Evolutionary conservation across 64 coral and sea anemone species (phyloP), one percentile per base, ranked within the genome.

Genomic region (Stylophora pistillata): DNA sequence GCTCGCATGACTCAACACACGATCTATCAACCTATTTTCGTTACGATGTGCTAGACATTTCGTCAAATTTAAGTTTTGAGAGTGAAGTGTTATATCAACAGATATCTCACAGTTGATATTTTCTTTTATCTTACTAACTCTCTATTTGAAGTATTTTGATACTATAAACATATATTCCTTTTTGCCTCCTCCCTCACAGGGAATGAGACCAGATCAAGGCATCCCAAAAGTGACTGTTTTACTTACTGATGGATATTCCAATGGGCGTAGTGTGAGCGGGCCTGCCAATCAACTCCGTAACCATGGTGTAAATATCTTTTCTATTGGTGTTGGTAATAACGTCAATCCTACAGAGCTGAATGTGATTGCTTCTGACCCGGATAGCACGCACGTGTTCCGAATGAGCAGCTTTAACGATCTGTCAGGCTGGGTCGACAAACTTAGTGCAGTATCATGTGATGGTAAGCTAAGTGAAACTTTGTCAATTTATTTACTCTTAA

Each of bases 381-480:
- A 99, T 68, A 89, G 60, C 13, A 88, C 82, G 0, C 93, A 99
- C 53, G 97, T 99, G 28, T 99, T 95, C 53, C 56, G 64, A 15
- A 55, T 95, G 82, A 56, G 31, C n/a, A 95, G 82, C 16, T 95
- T 95, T 73, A 93, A 95, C 57, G 85, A 92, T 25, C 73, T 99
- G 13, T 78, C 81, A 23, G 85, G 76, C 26, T 98, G 96, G 96
- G 90, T 95, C 29, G 96, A 98, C 70, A 95, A 87, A 55, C 85
- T 99, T 13, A 99, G 97, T 78, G 77, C 97, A 27, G 97, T 99
- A 0, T 99, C 97, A 2, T 99, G 97, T 74, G 93, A 95, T 27
- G 97, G 97, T 99, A 85, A 93, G 97, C 93, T 99, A 85, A 93
- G 97, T 56, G 9, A 0, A 5, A 9, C 13, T 28, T 72, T 12